Evolutionary conservation across 2,888 invertebrate genomes (phyloP), one percentile per base, ranked within the genome.

Genomic region (Eupithecia exiguata): DNA sequence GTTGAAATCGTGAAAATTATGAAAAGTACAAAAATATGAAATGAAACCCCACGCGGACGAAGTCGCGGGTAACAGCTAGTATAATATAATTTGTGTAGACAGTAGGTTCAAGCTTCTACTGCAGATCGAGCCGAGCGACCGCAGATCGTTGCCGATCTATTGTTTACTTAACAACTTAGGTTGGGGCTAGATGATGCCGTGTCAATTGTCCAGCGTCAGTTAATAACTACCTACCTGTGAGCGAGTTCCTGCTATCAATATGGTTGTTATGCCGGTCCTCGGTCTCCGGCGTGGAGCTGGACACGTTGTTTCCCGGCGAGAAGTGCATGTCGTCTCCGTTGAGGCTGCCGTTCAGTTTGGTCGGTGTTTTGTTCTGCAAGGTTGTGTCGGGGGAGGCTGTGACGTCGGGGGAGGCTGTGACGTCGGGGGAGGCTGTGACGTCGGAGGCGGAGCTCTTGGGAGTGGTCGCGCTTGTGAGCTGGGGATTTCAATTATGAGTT

Each of bases 401-500:
- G 0, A 82, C 78, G 14, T 91, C 92, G 0, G 90, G 89, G 53
- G 92, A 84, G 25, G 58, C n/a, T n/a, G n/a, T n/a, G n/a, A n/a
- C n/a, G n/a, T 87, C 0, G 91, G n/a, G n/a, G n/a, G n/a, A 88
- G 58, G 91, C 92, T 0, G 76, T 71, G 0, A 82, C 78, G 14
- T 91, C 92, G 0, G 90, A 89, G 53, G 92, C 84, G 25, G 58
- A 25, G 35, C 78, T 5, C 78, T 5, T 87, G 86, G 0, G 91
- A 89, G 53, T 81, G 81, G 36, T 90, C 91, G 79, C 91, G 91
- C 77, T 88, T 89, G 93, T 92, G 49, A 92, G 77, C 94, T 94
- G 88, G 35, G 10, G 10, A 53, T 53, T 9, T 0, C 10, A 4
- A 21, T n/a, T 7, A 38, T 7, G 38, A 38, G n/a, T n/a, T n/a